Conservation (phyloP, 2,113 vertebrate genomes). For the Odobenus rosmarus region DNA sequence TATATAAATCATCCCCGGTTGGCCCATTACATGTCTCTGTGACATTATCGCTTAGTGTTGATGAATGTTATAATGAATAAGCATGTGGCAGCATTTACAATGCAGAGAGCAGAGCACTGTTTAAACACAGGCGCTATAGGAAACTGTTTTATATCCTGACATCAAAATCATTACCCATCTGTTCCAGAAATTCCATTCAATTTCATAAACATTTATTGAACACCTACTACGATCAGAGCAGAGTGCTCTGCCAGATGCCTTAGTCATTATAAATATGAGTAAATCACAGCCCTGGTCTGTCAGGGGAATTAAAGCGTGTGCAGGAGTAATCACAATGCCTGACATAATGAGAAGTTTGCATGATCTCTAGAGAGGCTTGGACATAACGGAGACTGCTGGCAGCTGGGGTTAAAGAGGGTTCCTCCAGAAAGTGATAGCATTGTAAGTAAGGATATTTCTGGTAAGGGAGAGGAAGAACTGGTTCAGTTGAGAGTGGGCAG, state of each 20-base stretch:
- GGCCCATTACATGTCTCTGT: background rate
- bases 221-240: conserved; percentile 4
- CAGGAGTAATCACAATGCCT: background rate
- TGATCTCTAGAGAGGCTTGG: background rate
- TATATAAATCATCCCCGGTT: background rate
- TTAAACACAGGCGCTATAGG: background rate
- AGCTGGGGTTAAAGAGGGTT: background rate
- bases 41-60: background rate
- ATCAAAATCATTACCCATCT: background rate
- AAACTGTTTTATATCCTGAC: background rate
- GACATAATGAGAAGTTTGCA: background rate
- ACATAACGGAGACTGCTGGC: background rate
- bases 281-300: background rate
- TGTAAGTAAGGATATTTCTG: background rate
- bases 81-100: background rate
- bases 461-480: background rate
- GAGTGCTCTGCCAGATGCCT: background rate
- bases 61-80: background rate
- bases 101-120: background rate
- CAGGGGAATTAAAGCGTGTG: background rate
- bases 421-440: background rate
- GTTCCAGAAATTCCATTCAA: conserved; percentile 16
- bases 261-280: background rate
- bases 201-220: conserved; percentile 43
- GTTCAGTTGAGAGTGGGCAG: background rate